Percentiles rank a stretch among this genome's conserved stretches.
Conservation (phyloP, 1,140 invertebrate species). For the Mya arenaria region DNA sequence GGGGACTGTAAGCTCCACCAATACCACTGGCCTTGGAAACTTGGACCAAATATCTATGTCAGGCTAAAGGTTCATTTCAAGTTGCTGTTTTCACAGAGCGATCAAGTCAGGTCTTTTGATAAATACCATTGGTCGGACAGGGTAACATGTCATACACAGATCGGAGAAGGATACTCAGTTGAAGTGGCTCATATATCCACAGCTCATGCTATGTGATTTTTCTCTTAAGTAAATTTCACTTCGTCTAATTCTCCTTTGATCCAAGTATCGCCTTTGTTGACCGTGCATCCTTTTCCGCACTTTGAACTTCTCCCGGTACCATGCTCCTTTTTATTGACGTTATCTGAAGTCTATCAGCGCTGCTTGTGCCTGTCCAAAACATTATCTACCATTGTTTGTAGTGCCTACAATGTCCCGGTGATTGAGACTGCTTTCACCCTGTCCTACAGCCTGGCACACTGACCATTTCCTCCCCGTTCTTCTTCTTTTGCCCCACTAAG, state of each 20-base stretch:
- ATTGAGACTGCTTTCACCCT: not conserved
- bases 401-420: not conserved
- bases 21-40: too few relatives aligned
- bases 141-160: slow-evolving; percentile 18
- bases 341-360: not conserved
- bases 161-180: slow-evolving; percentile 5
- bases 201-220: slow-evolving; percentile 22
- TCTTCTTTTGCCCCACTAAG: not conserved
- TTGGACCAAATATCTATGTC: too few relatives aligned
- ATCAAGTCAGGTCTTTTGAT: not conserved
- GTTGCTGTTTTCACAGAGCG: too few relatives aligned
- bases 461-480: slow-evolving; percentile 20
- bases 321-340: not conserved
- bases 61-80: too few relatives aligned
- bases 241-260: not conserved
- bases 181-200: not conserved
- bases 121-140: slow-evolving; percentile 4
- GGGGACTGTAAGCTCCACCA: too few relatives aligned
- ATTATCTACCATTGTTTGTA: not conserved
- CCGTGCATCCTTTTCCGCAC: not conserved
- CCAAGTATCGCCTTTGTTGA: slow-evolving; percentile 70
- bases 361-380: not conserved
- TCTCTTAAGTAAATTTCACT: slow-evolving; percentile 1
- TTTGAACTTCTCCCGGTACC: slow-evolving; percentile 9
- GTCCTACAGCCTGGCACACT: slow-evolving; percentile 1